These are phyloP conservation scores for Brachyistius frenatus DNA, from an alignment of 2,113 vertebrate genomes.

Conservation along the genomic window DNA sequence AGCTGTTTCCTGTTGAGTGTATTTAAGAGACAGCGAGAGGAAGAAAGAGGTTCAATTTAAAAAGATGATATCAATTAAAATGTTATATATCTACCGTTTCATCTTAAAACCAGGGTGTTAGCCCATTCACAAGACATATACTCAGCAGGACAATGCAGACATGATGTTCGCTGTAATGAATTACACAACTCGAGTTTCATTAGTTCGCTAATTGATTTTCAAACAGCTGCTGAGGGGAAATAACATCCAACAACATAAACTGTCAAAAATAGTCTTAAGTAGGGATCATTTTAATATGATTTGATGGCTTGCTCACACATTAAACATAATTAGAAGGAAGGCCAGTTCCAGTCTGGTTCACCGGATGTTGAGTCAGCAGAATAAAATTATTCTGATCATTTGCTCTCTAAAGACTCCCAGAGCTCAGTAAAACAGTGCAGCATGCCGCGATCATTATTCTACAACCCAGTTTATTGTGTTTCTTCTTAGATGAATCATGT, in stretches of 20 bases:
- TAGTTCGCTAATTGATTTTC: slow-evolving; percentile 13
- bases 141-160: slow-evolving; percentile 1
- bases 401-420: not conserved
- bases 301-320: no score
- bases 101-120: not conserved
- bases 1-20: slow-evolving; percentile 80
- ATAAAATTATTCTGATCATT: slow-evolving; percentile 11
- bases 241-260: not conserved
- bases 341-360: not conserved
- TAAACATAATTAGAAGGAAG: no score
- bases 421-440: not conserved
- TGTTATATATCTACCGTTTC: not conserved
- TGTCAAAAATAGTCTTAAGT: not conserved
- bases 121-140: slow-evolving; percentile 11
- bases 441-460: not conserved
- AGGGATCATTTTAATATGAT: no score
- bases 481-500: slow-evolving; percentile 10
- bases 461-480: not conserved
- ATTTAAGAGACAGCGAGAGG: slow-evolving; percentile 27
- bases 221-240: not conserved
- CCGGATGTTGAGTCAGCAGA: not conserved
- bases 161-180: slow-evolving; percentile 27
- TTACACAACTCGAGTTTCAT: slow-evolving; percentile 22
- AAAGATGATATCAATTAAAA: slow-evolving; percentile 16
- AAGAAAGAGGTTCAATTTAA: slow-evolving; percentile 37